Evolutionary conservation across 2,797 vertebrate species (phyloP), one percentile per base, ranked within the genome.

Genomic region (Schizothorax lantsangensis): DNA sequence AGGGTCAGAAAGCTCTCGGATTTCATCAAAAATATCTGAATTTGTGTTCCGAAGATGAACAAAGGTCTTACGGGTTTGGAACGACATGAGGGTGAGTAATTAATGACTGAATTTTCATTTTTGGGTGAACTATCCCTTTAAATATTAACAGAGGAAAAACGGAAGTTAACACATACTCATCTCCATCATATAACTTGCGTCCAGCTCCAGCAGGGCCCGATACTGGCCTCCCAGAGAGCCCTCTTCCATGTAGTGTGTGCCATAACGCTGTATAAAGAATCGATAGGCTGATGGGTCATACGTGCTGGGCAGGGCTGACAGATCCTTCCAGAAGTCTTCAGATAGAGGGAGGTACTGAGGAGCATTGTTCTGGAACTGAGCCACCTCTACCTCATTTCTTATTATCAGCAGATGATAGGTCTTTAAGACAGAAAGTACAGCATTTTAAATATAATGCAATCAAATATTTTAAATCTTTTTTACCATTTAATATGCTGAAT

Each of bases 211-310:
- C 45, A 98, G 64, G 88, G 94, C 93, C 90, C 94, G 95, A 90
- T 98, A 99, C 87, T 95, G 93, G 79, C 98, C 98, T 89, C 98
- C 98, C 9, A 99, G 93, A 15, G 96, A 95, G 68, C 97, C 98
- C 87, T 97, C 97, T 0, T 96, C 95, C 68, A 98, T 92, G 91
- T 96, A 99, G 89, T 99, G 98, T 5, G 97, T 99, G 36, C 98
- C 97, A 26, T 96, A 99, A 3, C 10, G 91, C 72, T 97, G 95
- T 1, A 99, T 95, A 47, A 99, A 79, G 84, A 86, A 92, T 80
- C 94, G 94, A 91, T 99, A 99, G n/a, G 92, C 33, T 0, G 91
- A 93, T 81, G 97, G 97, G 23, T 97, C 96, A 0, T 98, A 99
- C 0, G 96, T 62, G 11, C 94, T 59, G 0, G 97, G 97, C 72